Percentiles rank a stretch among this genome's conserved stretches.
These are phyloP conservation scores for Squalus acanthias DNA, from an alignment of 2,797 vertebrate genomes.

Conservation along the genomic window DNA sequence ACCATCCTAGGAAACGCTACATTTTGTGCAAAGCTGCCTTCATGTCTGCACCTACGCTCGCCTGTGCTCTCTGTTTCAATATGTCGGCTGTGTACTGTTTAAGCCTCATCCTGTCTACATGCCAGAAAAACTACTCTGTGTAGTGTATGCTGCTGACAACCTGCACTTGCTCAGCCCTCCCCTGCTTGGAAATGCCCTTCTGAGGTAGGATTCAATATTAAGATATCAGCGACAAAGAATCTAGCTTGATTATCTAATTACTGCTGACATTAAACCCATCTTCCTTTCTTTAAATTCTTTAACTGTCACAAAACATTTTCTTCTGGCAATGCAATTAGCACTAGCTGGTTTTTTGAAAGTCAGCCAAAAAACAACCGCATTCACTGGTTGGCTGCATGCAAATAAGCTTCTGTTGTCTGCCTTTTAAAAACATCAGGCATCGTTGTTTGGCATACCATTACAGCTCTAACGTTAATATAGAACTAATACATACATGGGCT, in stretches of 20 bases:
- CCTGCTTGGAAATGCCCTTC: conserved; percentile 53
- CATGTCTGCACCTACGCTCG: conserved; percentile 55
- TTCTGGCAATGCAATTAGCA: conserved; percentile 50
- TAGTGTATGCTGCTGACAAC: conserved; percentile 53
- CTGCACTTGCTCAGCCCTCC: conserved; percentile 47
- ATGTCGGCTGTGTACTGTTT: conserved; percentile 71
- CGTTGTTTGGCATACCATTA: conserved; percentile 40
- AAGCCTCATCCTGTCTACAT: conserved; percentile 73
- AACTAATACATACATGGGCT: conserved; percentile 56
- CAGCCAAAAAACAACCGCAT: conserved; percentile 49
- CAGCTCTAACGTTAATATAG: conserved; percentile 46
- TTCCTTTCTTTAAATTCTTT: conserved; percentile 58
- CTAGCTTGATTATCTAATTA: conserved; percentile 62
- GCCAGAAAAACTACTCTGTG: conserved; percentile 69
- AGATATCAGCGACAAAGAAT: conserved; percentile 50
- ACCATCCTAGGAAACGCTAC: conserved; percentile 78
- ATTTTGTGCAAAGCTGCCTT: conserved; percentile 65
- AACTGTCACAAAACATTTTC: conserved; percentile 57
- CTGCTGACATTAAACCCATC: conserved; percentile 63
- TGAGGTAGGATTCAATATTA: conserved; percentile 45
- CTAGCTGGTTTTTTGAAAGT: conserved; percentile 53
- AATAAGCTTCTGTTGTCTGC: conserved; percentile 36
- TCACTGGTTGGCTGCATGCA: conserved; percentile 42
- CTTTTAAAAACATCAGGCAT: conserved; percentile 35
- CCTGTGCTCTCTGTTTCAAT: conserved; percentile 68